Evolutionary conservation across 1,140 invertebrate genomes (phyloP).

Genomic region (Saccostrea cuccullata): DNA sequence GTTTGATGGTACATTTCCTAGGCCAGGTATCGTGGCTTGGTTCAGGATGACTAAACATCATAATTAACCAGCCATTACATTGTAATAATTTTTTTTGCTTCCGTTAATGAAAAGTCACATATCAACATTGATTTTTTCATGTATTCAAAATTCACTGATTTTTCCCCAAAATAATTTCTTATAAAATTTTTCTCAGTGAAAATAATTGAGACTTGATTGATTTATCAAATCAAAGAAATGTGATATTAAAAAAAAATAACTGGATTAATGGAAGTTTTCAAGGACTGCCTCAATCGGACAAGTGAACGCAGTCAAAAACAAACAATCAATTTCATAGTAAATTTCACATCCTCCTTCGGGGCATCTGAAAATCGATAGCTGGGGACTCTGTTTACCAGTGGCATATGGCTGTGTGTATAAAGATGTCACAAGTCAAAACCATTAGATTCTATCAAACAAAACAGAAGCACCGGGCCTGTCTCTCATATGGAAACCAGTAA

Average conservation of each 20-base stretch:
- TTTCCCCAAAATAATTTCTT: background rate
- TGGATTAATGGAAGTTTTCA: background rate
- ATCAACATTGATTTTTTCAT: background rate
- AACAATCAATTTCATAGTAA: constrained; percentile 24
- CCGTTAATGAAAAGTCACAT: background rate
- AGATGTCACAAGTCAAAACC: background rate
- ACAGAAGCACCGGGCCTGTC: background rate
- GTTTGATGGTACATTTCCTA: background rate
- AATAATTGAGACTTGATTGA: too few relatives aligned
- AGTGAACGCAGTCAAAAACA: background rate
- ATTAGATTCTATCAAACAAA: background rate
- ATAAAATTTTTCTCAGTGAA: too few relatives aligned
- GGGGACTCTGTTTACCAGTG: background rate
- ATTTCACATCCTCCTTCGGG: background rate
- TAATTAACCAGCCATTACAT: constrained; percentile 20
- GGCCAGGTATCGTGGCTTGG: background rate
- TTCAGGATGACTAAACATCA: constrained; percentile 15
- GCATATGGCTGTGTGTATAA: background rate
- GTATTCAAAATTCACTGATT: background rate
- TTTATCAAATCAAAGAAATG: too few relatives aligned
- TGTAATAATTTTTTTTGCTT: background rate
- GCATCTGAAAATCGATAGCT: background rate
- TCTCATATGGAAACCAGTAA: background rate
- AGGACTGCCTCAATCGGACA: background rate
- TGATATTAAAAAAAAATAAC: too few relatives aligned